A percentile compares a stretch with the other conserved stretches of the same genome.
Evolutionary conservation across 2,113 vertebrate genomes (phyloP).

Genomic region (Amphilophus citrinellus): DNA sequence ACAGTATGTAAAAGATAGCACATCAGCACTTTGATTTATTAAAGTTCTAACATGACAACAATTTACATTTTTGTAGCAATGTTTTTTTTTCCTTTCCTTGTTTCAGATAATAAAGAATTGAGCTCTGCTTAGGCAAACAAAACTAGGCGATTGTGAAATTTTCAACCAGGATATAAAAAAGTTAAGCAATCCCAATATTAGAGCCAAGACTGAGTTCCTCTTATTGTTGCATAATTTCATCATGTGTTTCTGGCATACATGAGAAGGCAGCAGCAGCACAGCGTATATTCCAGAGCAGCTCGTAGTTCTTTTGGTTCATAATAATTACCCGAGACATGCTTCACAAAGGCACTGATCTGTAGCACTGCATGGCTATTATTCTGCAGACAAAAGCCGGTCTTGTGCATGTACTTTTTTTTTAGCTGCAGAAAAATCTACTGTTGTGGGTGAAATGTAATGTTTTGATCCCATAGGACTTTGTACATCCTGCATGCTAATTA

Average conservation of each 20-base stretch:
- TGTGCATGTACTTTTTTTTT: constrained; percentile 56
- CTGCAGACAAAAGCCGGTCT: constrained; percentile 73
- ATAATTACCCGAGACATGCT: constrained; percentile 74
- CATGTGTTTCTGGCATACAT: constrained; percentile 52
- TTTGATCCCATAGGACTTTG: constrained; percentile 31
- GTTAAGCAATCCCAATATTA: constrained; percentile 61
- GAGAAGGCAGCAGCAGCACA: constrained; percentile 26
- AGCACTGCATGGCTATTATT: constrained; percentile 70
- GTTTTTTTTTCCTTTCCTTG: constrained; percentile 28
- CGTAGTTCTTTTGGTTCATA: constrained; percentile 54
- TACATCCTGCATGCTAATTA: constrained; percentile 30
- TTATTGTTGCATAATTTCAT: constrained; percentile 68
- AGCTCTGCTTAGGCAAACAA: constrained; percentile 38
- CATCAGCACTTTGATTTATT: not conserved
- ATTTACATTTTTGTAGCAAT: not conserved
- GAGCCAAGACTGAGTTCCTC: constrained; percentile 51
- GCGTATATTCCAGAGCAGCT: constrained; percentile 43
- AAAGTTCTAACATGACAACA: not conserved
- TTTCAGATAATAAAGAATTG: constrained; percentile 32
- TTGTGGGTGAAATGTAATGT: constrained; percentile 3
- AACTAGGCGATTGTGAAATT: constrained; percentile 52
- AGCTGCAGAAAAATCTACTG: constrained; percentile 34
- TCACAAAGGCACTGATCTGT: constrained; percentile 69
- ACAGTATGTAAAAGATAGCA: not conserved
- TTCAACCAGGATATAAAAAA: constrained; percentile 57